Base-by-base conservation (phyloP, 2,888 invertebrate species). In the Chrysina gloriosa region DNA sequence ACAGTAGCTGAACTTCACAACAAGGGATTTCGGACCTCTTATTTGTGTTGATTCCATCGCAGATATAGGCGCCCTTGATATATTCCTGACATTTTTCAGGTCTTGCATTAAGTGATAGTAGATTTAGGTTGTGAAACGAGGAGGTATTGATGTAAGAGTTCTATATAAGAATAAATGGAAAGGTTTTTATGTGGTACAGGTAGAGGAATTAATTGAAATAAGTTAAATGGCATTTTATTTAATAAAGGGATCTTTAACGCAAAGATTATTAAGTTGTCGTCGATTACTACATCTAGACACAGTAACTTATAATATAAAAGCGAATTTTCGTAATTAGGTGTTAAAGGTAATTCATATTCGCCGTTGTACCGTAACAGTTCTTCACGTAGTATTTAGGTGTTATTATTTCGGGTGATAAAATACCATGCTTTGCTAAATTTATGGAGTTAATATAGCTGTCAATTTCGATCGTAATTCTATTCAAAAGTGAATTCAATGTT, bases 401-500 rank as follows among this genome's bases (percentile, higher is more conserved):
- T 9, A 72, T 11, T 16, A 70, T 42, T 54, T 47, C n/a, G 11
- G 72, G 72, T 27, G 70, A 70, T 16, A 70, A 16, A 34, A 72
- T 69, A 11, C 65, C 69, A 27, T 72, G 72, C 39, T 68, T 67
- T 9, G 61, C 72, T 50, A 72, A 63, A 63, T 67, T 70, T 21
- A 71, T 31, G 6, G 70, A 50, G 36, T 67, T 71, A 14, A 72
- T 71, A 54, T 64, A 67, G 50, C 65, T 52, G 50, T 65, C 68
- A 31, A 52, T 66, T 47, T 72, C 68, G 19, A 63, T 67, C 1
- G 34, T 48, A 11, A 70, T 48, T 45, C 39, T 61, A 52, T 54
- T 68, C n/a, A 52, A 58, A n/a, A 71, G 34, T n/a, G 63, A 23
- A 7, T 34, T 36, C 23, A 70, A 34, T 31, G 47, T 63, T n/a